These are phyloP conservation scores for Conus betulinus DNA, from an alignment of 1,140 invertebrate genomes.

Conservation along the genomic window DNA sequence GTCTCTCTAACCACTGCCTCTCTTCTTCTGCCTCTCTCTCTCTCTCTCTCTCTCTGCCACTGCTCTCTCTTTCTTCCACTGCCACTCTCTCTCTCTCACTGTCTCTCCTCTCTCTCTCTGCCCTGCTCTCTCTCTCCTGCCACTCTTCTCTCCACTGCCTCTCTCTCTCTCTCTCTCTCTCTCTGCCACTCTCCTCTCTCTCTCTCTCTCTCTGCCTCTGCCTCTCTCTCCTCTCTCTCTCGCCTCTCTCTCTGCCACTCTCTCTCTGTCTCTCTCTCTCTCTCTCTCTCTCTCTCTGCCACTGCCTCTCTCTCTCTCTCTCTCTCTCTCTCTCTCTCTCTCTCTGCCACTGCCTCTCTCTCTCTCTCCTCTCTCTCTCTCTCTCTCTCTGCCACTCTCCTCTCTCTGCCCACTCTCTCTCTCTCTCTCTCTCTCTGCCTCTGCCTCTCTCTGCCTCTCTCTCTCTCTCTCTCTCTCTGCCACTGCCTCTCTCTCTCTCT, in stretches of 20 bases:
- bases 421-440: neutral
- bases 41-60: neutral
- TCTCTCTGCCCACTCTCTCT: neutral
- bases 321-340: too few relatives aligned
- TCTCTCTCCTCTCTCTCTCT: neutral
- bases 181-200: neutral
- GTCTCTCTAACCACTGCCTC: neutral
- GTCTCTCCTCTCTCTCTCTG: neutral
- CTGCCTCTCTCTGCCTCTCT: neutral
- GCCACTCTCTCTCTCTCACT: neutral
- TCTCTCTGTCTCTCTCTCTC: neutral
- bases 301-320: too few relatives aligned
- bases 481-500: too few relatives aligned
- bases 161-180: neutral
- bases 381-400: neutral
- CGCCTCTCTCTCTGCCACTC: neutral
- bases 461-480: neutral
- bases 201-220: neutral
- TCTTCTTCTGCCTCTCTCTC: neutral
- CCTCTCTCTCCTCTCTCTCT: neutral
- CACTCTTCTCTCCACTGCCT: neutral
- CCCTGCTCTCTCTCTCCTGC: neutral
- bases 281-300: neutral
- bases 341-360: neutral
- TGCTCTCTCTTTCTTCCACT: neutral